phyloP scores from a whole-genome alignment of 2,113 vertebrate species.

The Prunella fulvescens region DNA sequence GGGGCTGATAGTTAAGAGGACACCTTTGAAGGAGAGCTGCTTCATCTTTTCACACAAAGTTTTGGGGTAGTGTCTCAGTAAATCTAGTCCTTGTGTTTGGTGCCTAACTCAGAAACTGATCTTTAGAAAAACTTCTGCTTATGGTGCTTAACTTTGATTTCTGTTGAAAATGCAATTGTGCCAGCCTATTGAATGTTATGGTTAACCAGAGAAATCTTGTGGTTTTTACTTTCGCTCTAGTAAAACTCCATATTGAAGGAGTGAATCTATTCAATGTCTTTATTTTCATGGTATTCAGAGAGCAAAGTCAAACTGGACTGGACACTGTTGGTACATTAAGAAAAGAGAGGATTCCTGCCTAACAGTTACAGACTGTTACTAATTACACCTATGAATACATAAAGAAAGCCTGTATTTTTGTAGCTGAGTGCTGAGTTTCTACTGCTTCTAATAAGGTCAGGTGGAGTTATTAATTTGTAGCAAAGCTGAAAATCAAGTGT shows the following conservation, averaged over 20 bases:
- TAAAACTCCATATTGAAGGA: neutral
- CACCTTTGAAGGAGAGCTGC: neutral
- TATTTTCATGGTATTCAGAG: neutral
- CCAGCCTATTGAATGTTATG: neutral
- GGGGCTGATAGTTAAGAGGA: neutral
- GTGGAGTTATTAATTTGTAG: neutral
- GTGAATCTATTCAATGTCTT: neutral
- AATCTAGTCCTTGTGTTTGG: neutral
- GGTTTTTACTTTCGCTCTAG: neutral
- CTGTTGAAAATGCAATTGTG: neutral
- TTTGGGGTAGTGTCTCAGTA: neutral
- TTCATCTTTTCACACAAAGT: neutral
- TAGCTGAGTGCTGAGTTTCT: neutral
- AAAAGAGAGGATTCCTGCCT: neutral
- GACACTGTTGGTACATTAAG: neutral
- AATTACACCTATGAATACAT: neutral
- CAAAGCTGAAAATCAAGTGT: neutral
- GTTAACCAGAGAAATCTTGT: neutral
- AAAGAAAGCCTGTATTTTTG: neutral
- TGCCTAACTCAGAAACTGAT: neutral
- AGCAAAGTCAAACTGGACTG: neutral
- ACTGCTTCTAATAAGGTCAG: neutral
- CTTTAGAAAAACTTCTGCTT: neutral
- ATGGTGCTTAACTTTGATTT: neutral
- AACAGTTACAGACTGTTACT: neutral